Conservation (phyloP, 2,797 vertebrate genomes). For the Aphelocoma californica region DNA sequence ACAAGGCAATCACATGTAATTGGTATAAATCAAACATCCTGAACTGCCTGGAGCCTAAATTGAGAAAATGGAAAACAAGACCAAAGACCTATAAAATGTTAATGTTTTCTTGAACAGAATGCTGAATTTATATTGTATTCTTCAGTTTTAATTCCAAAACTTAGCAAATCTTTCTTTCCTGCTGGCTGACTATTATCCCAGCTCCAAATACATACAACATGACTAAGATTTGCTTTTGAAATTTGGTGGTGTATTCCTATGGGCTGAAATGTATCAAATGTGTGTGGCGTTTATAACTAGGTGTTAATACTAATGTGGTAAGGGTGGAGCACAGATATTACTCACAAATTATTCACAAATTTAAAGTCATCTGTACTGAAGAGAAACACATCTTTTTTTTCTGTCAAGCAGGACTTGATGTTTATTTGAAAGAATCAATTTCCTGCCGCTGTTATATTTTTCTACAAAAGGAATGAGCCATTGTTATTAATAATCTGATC, state of each 20-base stretch:
- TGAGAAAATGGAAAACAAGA: conserved; percentile 17
- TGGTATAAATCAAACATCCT: conserved; percentile 25
- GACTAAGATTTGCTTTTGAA: not conserved
- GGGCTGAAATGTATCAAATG: not conserved
- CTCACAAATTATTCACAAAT: not conserved
- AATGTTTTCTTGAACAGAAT: conserved; percentile 22
- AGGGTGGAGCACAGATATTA: not conserved
- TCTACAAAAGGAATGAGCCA: not conserved
- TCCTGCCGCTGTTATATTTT: not conserved
- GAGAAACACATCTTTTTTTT: not conserved
- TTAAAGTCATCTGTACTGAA: not conserved
- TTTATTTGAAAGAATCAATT: not conserved
- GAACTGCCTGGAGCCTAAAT: conserved; percentile 9
- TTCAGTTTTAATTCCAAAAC: conserved; percentile 20
- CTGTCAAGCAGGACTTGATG: not conserved
- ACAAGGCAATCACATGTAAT: conserved; percentile 27
- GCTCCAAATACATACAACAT: not conserved
- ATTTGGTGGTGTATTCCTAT: not conserved
- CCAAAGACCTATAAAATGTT: conserved; percentile 34
- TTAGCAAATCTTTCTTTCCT: not conserved
- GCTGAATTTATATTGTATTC: not conserved
- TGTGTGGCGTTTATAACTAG: not conserved
- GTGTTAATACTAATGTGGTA: not conserved
- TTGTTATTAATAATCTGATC: not conserved
- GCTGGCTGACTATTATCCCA: not conserved